These are phyloP conservation scores for Antitype chi DNA, from an alignment of 2,888 invertebrate genomes.

Conservation along the genomic window DNA sequence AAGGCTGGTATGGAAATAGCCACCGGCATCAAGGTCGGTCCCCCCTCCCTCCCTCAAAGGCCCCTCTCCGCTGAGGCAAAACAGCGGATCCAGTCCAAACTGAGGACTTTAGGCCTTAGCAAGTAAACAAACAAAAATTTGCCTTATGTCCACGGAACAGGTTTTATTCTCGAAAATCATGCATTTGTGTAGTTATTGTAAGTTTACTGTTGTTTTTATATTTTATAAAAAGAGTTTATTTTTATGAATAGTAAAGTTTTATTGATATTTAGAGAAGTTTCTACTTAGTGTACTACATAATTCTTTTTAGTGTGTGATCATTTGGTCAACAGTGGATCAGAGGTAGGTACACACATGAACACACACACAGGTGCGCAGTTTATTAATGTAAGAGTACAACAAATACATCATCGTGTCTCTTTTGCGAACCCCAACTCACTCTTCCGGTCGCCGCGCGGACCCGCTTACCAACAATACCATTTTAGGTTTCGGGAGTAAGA, in stretches of 20 bases:
- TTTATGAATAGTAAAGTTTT: slow-evolving; percentile 10
- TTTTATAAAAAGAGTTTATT: slow-evolving; percentile 22
- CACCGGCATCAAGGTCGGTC: slow-evolving; percentile 91
- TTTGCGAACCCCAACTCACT: neutral
- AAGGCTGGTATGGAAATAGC: slow-evolving; percentile 92
- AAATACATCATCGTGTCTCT: neutral
- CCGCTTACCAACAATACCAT: too few species aligned
- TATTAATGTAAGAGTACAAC: neutral
- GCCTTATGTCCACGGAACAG: neutral
- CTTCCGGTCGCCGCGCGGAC: neutral
- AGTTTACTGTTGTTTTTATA: slow-evolving; percentile 23
- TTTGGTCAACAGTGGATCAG: neutral
- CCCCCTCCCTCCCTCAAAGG: slow-evolving; percentile 90
- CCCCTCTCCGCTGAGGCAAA: slow-evolving; percentile 84
- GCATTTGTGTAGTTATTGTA: slow-evolving; percentile 18
- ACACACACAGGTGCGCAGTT: neutral
- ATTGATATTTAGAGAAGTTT: neutral
- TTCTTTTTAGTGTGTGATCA: neutral
- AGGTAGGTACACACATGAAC: neutral
- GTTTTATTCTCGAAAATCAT: slow-evolving; percentile 32
- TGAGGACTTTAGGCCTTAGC: slow-evolving; percentile 70
- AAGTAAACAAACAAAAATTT: slow-evolving; percentile 60
- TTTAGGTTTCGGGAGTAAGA: too few species aligned
- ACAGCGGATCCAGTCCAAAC: slow-evolving; percentile 78
- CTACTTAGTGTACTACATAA: neutral